Evolutionary conservation across 2,888 invertebrate species (phyloP).

Genomic region (Nomada ruficornis): DNA sequence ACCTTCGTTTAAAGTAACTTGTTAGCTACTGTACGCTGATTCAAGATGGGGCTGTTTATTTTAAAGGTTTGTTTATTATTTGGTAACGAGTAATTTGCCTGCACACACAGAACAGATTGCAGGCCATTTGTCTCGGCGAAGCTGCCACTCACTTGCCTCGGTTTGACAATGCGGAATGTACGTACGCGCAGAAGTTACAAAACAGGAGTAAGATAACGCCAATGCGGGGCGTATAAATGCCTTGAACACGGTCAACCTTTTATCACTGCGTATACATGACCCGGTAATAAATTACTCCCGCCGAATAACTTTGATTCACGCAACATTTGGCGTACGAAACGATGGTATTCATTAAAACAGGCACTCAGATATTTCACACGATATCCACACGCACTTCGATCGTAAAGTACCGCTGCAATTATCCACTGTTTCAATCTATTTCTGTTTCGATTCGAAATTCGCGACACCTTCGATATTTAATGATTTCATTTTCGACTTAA

Average conservation of each 20-base stretch:
- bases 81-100: slow-evolving; percentile 12
- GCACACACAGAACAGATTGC: neutral
- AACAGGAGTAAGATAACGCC: slow-evolving; percentile 33
- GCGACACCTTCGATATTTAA: neutral
- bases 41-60: neutral
- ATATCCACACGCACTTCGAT: neutral
- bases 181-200: neutral
- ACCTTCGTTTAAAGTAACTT: neutral
- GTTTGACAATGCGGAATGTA: neutral
- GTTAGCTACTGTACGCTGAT: neutral
- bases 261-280: slow-evolving; percentile 12
- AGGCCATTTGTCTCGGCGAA: slow-evolving; percentile 7
- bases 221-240: slow-evolving; percentile 36
- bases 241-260: slow-evolving; percentile 22
- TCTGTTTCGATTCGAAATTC: too few species aligned
- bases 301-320: slow-evolving; percentile 17
- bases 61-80: slow-evolving; percentile 11
- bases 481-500: too few species aligned
- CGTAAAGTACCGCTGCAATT: neutral
- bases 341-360: slow-evolving; percentile 47
- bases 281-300: slow-evolving; percentile 48
- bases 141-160: neutral
- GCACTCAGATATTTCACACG: slow-evolving; percentile 4
- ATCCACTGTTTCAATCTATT: too few species aligned
- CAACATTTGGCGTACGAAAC: slow-evolving; percentile 1